Evolutionary conservation across 2,113 vertebrate species (phyloP), one percentile per base, ranked within the genome.

Genomic region (Rana temporaria): DNA sequence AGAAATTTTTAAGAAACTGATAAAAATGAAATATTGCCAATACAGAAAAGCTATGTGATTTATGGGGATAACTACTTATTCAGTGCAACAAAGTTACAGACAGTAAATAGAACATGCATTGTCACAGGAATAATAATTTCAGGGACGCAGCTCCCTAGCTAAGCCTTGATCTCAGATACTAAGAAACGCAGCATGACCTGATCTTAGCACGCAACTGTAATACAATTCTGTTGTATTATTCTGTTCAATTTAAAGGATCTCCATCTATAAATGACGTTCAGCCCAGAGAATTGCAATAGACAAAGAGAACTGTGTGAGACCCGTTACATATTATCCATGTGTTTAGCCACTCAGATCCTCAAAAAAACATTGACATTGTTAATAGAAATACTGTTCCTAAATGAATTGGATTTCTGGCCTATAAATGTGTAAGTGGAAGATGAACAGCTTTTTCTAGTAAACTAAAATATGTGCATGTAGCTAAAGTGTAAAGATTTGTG

Each of bases 191-290:
- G 34, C 55, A 20, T 20, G 55, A 74, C 55, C 71, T 22, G 71
- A 34, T 30, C 71, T 38, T 55, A 20, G 71, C 19, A 38, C 18
- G 15, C 71, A 20, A 59, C 38, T 20, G 59, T 20, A 74, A 74
- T 60, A 32, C 19, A 74, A 24, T 30, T 4, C 4, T 74, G 16
- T 30, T 59, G 55, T 38, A 59, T 74, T 30, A 11, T 59, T 34
- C 71, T 74, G 20, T 74, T 74, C 26, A 59, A n/a, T 74, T 74
- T 60, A 60, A 71, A 60, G 59, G 22, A 55, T 48, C 42, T 48
- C 12, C 52, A 6, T 74, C 55, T 74, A 60, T 74, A 74, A 74
- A 74, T 74, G 26, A n/a, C 59, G 20, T 56, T 59, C 19, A 24
- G 24, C 1, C 15, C 30, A 18, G 34, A 16, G 57, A 57, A 32